Evolutionary conservation across 1,140 invertebrate species (phyloP).

Genomic region (Coelopa frigida): DNA sequence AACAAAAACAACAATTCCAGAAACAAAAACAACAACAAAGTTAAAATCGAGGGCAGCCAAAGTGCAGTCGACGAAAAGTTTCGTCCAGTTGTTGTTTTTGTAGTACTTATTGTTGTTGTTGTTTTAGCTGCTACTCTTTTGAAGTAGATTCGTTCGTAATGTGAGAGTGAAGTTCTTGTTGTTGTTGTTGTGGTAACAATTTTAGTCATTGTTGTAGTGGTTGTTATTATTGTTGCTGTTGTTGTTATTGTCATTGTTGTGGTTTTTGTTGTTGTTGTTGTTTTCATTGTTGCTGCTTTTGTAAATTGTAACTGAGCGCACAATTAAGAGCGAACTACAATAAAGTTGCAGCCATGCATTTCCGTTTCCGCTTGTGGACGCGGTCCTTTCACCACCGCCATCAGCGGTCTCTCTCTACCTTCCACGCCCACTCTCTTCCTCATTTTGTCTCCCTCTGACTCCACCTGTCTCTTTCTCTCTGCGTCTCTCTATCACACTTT

Average conservation of each 20-base stretch:
- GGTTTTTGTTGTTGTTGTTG: conserved; percentile 1
- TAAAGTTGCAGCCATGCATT: conserved; percentile 9
- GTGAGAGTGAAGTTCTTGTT: too few relatives aligned
- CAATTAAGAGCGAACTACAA: conserved; percentile 7
- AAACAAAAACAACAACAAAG: background rate
- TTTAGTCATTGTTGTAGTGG: too few relatives aligned
- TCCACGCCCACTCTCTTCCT: background rate
- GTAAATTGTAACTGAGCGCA: conserved; percentile 1
- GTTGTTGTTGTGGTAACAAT: too few relatives aligned
- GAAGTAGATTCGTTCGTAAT: too few relatives aligned
- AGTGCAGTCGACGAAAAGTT: too few relatives aligned
- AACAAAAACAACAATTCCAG: background rate
- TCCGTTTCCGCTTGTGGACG: conserved; percentile 11
- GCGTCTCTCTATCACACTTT: background rate
- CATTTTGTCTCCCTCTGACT: background rate
- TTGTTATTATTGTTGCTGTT: too few relatives aligned
- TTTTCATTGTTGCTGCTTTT: conserved; percentile 3
- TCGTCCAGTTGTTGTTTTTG: conserved; percentile 3
- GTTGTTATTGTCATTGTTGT: too few relatives aligned
- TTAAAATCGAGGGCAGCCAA: too few relatives aligned
- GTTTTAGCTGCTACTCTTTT: too few relatives aligned
- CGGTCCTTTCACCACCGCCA: conserved; percentile 5
- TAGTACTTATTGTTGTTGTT: background rate
- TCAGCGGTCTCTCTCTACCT: background rate
- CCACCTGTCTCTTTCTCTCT: background rate